Conservation (phyloP, 2,113 vertebrate genomes). For the Sitta europaea region DNA sequence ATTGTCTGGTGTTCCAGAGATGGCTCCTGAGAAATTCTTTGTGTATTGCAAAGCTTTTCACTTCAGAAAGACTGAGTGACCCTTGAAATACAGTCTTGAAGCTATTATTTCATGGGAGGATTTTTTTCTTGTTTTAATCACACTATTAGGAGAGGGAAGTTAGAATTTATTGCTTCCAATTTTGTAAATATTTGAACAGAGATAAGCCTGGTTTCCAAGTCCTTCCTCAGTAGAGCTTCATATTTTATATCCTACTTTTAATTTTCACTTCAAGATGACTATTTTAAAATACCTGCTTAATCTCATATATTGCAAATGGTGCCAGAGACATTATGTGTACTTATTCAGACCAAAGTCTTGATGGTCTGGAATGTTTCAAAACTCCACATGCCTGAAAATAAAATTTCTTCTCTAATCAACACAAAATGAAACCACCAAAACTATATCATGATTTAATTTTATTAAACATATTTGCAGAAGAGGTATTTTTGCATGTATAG, state of each 20-base stretch:
- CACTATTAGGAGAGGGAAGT: background rate
- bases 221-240: background rate
- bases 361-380: background rate
- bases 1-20: background rate
- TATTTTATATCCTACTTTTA: background rate
- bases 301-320: background rate
- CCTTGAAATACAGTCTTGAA: background rate
- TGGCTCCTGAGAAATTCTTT: background rate
- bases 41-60: background rate
- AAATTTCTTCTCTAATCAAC: background rate
- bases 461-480: background rate
- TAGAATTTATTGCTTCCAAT: background rate
- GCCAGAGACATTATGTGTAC: background rate
- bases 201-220: background rate
- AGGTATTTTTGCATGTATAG: background rate
- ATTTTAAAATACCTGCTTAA: background rate
- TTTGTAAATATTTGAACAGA: background rate
- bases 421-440: background rate
- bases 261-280: background rate
- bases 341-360: background rate
- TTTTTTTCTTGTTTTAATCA: background rate
- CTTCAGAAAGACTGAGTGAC: background rate
- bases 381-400: background rate
- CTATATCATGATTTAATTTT: background rate
- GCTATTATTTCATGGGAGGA: background rate